phyloP scores from a whole-genome alignment of 2,797 vertebrate species.

The Gallinago solitaria region DNA sequence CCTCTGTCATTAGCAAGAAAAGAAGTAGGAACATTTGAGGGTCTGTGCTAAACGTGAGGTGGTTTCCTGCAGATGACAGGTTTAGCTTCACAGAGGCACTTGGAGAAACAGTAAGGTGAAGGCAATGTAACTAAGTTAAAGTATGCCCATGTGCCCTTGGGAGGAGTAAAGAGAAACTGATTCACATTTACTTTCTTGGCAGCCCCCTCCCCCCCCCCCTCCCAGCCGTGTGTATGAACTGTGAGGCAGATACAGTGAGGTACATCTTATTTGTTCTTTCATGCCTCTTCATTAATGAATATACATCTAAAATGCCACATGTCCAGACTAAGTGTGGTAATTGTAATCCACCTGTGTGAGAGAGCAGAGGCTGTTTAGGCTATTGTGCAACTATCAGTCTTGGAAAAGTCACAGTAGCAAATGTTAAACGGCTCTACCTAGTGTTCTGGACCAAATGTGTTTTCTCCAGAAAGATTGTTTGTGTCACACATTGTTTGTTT shows the following conservation, averaged over 20 bases:
- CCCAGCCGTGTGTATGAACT: rapidly evolving
- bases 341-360: not conserved
- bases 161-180: not conserved
- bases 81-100: not conserved
- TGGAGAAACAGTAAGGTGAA: not conserved
- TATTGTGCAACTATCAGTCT: not conserved
- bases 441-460: not conserved
- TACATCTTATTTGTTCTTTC: not conserved
- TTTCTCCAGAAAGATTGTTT: not conserved
- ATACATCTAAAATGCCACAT: not conserved
- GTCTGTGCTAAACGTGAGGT: not conserved
- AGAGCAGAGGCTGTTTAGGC: not conserved
- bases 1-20: not conserved
- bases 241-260: not conserved
- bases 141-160: not conserved
- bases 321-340: not conserved
- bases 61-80: not conserved
- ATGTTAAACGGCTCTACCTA: not conserved
- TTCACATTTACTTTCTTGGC: not conserved
- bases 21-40: not conserved
- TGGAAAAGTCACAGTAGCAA: not conserved
- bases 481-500: not conserved
- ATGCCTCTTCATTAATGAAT: not conserved
- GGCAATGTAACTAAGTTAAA: not conserved
- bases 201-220: rapidly evolving